Percentiles rank a stretch among this genome's conserved stretches.
phyloP scores from a whole-genome alignment of 1,140 invertebrate genomes.

The Penaeus japonicus region DNA sequence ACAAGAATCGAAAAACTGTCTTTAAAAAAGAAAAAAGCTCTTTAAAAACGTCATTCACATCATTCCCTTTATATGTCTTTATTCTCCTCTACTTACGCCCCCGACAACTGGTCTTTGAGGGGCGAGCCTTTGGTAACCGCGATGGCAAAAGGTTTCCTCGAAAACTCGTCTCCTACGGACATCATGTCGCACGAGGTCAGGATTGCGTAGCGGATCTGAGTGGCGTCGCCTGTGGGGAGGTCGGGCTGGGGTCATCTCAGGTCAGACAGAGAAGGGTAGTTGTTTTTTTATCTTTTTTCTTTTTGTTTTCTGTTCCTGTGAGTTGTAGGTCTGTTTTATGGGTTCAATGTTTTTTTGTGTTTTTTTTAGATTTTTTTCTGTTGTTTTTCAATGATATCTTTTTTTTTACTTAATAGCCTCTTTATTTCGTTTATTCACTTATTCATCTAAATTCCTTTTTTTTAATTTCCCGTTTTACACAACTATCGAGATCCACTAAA shows the following conservation, averaged over 20 bases:
- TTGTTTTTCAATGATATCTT: too few species aligned
- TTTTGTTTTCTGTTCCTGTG: too few species aligned
- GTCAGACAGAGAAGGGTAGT: neutral
- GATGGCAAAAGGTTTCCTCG: slow-evolving; percentile 93
- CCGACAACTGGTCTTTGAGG: slow-evolving; percentile 65
- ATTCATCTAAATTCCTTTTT: too few species aligned
- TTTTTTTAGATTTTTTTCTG: too few species aligned
- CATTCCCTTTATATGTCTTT: neutral
- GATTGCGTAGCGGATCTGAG: slow-evolving; percentile 84
- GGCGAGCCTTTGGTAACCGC: slow-evolving; percentile 95
- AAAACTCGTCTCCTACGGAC: slow-evolving; percentile 92
- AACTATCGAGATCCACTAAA: too few species aligned
- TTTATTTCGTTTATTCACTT: too few species aligned
- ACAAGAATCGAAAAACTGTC: neutral
- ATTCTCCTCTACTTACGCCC: slow-evolving; percentile 42
- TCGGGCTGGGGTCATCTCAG: neutral
- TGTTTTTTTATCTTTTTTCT: neutral
- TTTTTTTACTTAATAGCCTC: too few species aligned
- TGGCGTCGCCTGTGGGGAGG: slow-evolving; percentile 78
- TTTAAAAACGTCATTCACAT: neutral
- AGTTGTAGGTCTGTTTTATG: too few species aligned
- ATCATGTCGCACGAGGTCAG: slow-evolving; percentile 90
- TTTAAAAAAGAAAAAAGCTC: neutral
- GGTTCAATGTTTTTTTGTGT: too few species aligned
- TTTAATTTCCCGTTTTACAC: too few species aligned